Evolutionary conservation across 2,888 invertebrate genomes (phyloP).

Genomic region (Teleiodes luculella): DNA sequence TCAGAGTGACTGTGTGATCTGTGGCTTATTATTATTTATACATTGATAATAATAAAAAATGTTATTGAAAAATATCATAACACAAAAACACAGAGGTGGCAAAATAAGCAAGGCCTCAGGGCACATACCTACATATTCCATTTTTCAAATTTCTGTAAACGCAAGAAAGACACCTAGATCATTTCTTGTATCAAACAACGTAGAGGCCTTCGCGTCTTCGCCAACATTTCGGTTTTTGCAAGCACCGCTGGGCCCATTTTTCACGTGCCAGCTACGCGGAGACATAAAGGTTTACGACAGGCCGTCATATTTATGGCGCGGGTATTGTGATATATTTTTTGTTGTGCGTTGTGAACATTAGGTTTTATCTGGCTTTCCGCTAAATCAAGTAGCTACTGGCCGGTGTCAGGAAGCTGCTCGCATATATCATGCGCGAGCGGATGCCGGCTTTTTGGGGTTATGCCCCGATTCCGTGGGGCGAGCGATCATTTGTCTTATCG

Average conservation of each 20-base stretch:
- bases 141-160: not conserved
- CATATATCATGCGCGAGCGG: slow-evolving; percentile 66
- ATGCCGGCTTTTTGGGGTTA: slow-evolving; percentile 73
- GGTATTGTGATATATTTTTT: slow-evolving; percentile 78
- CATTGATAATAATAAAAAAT: too few species aligned
- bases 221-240: slow-evolving; percentile 34
- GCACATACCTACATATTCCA: too few species aligned
- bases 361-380: slow-evolving; percentile 79
- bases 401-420: slow-evolving; percentile 76
- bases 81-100: too few species aligned
- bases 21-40: too few species aligned
- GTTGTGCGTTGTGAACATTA: slow-evolving; percentile 78
- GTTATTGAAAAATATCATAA: too few species aligned
- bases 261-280: slow-evolving; percentile 72
- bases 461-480: slow-evolving; percentile 56
- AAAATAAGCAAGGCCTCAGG: too few species aligned
- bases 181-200: not conserved
- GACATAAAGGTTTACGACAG: slow-evolving; percentile 78
- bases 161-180: not conserved
- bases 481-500: slow-evolving; percentile 63
- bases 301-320: slow-evolving; percentile 75
- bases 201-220: not conserved
- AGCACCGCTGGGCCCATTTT: slow-evolving; percentile 68
- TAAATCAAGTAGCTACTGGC: slow-evolving; percentile 79
- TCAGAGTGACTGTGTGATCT: too few species aligned